Percentiles rank a stretch among this genome's conserved stretches.
Evolutionary conservation across 1,140 invertebrate species (phyloP).

Genomic region (Pollicipes pollicipes): DNA sequence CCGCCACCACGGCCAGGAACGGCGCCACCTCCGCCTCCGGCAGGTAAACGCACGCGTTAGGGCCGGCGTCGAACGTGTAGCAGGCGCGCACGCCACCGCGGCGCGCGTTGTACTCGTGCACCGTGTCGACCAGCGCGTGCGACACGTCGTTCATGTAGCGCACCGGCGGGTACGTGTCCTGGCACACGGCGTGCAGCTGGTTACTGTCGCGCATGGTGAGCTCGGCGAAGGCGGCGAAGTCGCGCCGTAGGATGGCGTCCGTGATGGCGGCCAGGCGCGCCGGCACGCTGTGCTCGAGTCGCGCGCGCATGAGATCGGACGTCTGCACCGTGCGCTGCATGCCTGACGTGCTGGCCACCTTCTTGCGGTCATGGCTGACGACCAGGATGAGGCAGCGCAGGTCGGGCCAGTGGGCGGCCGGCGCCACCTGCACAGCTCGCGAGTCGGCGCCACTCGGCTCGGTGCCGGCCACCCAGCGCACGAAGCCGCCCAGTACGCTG

Average conservation of each 20-base stretch:
- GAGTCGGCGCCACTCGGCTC: conserved; percentile 58
- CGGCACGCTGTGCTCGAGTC: conserved; percentile 52
- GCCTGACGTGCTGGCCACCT: conserved; percentile 69
- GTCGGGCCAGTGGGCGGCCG: conserved; percentile 69
- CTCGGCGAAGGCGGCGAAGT: conserved; percentile 78
- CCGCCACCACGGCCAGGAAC: conserved; percentile 43
- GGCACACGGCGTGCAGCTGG: conserved; percentile 84
- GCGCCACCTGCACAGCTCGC: conserved; percentile 45
- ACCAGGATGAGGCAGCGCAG: conserved; percentile 79
- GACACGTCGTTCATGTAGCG: conserved; percentile 82
- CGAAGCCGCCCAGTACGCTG: conserved; percentile 85
- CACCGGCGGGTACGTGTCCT: conserved; percentile 88
- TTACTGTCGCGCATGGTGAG: conserved; percentile 96
- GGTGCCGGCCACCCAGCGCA: conserved; percentile 64
- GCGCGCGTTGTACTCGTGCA: conserved; percentile 62
- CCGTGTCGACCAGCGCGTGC: conserved; percentile 51
- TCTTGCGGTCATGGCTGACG: conserved; percentile 68
- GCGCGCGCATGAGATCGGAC: conserved; percentile 58
- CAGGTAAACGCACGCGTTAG: conserved; percentile 83
- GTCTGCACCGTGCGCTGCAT: conserved; percentile 72
- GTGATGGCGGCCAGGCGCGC: conserved; percentile 45
- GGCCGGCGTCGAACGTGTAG: conserved; percentile 95
- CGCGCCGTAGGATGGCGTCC: conserved; percentile 51
- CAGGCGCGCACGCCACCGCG: conserved; percentile 39
- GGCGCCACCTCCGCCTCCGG: conserved; percentile 52